phyloP scores from a whole-genome alignment of 2,888 invertebrate genomes.

The Tyria jacobaeae region DNA sequence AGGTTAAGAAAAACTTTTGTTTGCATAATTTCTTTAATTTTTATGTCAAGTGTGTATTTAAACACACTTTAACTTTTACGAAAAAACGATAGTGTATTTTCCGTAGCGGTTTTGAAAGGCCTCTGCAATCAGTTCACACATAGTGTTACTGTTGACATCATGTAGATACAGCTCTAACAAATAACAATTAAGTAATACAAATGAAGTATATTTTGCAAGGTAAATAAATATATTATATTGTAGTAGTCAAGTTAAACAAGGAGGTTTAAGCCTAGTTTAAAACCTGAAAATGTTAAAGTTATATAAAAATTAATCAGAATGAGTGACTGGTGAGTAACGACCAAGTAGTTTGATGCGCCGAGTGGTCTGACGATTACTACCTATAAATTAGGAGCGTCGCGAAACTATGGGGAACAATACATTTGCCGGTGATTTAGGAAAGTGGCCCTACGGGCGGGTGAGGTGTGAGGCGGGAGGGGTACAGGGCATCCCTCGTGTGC shows the following conservation, averaged over 20 bases:
- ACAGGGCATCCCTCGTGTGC: slow-evolving; percentile 55
- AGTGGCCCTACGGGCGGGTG: slow-evolving; percentile 67
- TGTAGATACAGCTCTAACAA: not conserved
- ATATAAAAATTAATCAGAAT: not conserved
- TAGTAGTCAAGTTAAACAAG: no score
- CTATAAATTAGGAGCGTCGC: slow-evolving; percentile 45
- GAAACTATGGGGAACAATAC: slow-evolving; percentile 70
- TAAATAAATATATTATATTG: no score
- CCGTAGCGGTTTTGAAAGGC: not conserved
- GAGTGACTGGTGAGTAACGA: not conserved
- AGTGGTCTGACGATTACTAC: slow-evolving; percentile 44
- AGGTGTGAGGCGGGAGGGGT: slow-evolving; percentile 35
- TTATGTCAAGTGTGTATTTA: no score
- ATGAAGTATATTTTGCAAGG: no score
- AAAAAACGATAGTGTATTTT: no score
- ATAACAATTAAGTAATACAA: no score
- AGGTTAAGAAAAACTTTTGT: no score
- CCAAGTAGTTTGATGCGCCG: slow-evolving; percentile 44
- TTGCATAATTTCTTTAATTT: no score
- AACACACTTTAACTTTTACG: no score
- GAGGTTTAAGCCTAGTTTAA: not conserved
- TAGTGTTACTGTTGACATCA: not conserved
- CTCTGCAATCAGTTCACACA: not conserved
- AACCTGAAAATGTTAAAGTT: no score
- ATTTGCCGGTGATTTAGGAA: slow-evolving; percentile 82